Percentiles rank a stretch among this genome's conserved stretches.
phyloP scores from a whole-genome alignment of 2,797 vertebrate species.

The Pseudochirops corinnae region DNA sequence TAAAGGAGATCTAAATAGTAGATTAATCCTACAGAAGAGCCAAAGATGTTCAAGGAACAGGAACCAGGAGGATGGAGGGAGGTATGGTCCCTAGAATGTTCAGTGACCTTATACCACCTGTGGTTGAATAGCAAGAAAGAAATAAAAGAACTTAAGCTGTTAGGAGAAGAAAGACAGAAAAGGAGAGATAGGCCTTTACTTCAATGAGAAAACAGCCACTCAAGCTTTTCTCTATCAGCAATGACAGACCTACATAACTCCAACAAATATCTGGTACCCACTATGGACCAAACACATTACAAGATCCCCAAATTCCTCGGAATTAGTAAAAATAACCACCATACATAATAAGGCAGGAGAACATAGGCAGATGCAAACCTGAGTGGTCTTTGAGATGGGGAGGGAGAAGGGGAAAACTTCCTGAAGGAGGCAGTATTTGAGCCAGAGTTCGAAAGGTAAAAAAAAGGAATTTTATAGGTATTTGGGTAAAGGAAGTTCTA shows the following conservation, averaged over 20 bases:
- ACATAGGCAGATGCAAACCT: background rate
- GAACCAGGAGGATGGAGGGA: background rate
- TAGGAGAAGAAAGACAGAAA: background rate
- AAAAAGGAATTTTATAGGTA: background rate
- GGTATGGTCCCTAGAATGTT: background rate
- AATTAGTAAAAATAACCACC: background rate
- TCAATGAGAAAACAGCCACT: background rate
- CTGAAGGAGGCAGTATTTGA: background rate
- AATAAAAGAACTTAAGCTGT: background rate
- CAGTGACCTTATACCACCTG: background rate
- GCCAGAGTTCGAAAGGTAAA: background rate
- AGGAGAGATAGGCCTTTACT: background rate
- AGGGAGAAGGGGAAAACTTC: background rate
- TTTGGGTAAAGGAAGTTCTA: background rate
- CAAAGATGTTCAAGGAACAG: background rate
- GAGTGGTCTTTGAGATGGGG: background rate
- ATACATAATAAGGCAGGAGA: background rate
- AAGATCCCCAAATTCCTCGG: background rate
- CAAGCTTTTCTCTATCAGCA: background rate
- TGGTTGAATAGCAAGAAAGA: background rate
- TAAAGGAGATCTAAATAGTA: background rate
- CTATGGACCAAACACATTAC: background rate
- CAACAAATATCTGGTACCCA: background rate
- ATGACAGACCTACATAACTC: background rate
- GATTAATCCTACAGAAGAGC: background rate